Conservation (phyloP, 2,113 vertebrate species). For the Anguilla japonica region DNA sequence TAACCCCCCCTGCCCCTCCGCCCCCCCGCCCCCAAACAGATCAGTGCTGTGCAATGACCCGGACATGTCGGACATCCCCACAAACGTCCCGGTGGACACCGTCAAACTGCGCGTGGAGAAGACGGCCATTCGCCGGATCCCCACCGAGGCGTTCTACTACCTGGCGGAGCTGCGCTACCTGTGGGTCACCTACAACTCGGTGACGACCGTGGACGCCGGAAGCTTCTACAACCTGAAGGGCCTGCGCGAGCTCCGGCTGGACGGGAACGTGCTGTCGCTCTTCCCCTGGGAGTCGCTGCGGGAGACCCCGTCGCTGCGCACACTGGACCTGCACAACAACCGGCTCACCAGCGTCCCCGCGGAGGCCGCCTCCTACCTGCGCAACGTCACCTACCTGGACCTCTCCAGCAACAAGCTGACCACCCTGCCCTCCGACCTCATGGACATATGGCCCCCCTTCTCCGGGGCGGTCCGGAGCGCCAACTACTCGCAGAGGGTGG, state of each 20-base stretch:
- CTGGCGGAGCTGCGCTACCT: constrained; percentile 86
- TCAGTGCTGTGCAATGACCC: constrained; percentile 90
- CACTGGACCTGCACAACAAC: constrained; percentile 92
- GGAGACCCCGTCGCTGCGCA: constrained; percentile 84
- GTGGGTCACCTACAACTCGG: constrained; percentile 90
- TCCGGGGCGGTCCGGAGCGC: constrained; percentile 54
- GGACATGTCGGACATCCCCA: constrained; percentile 89
- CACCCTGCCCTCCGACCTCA: constrained; percentile 83
- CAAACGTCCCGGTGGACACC: constrained; percentile 86
- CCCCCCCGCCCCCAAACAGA: constrained; percentile 69
- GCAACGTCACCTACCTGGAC: constrained; percentile 88
- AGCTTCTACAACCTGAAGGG: constrained; percentile 93
- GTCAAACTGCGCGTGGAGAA: constrained; percentile 92
- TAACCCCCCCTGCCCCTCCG: background rate
- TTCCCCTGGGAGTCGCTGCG: constrained; percentile 92
- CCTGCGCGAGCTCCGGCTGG: constrained; percentile 88
- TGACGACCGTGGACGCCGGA: constrained; percentile 77
- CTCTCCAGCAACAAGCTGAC: constrained; percentile 92
- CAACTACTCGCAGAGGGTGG: constrained; percentile 70
- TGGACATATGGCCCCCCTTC: constrained; percentile 90
- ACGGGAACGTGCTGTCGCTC: constrained; percentile 82
- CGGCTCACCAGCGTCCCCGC: constrained; percentile 72
- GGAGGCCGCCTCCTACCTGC: constrained; percentile 75
- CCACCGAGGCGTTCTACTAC: constrained; percentile 93
- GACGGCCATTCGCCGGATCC: constrained; percentile 78